A percentile compares a stretch with the other conserved stretches of the same genome.
Evolutionary conservation across 2,888 invertebrate genomes (phyloP).

Genomic region (Sesia bembeciformis): DNA sequence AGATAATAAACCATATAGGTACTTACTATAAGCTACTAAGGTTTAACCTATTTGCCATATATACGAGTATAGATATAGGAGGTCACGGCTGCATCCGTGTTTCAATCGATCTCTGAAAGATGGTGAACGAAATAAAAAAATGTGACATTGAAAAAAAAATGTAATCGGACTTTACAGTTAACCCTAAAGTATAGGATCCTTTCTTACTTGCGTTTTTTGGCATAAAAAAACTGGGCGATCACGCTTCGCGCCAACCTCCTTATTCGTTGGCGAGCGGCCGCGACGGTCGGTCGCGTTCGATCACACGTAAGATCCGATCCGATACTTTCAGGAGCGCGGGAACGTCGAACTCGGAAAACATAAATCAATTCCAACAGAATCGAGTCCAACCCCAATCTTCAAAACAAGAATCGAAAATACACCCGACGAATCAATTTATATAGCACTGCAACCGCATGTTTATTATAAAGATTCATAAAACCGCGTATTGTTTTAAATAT

Average conservation of each 20-base stretch:
- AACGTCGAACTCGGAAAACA: slow-evolving; percentile 30
- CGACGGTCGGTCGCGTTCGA: slow-evolving; percentile 53
- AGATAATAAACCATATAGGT: too few species aligned
- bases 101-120: too few species aligned
- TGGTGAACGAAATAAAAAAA: too few species aligned
- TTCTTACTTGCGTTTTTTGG: slow-evolving; percentile 57
- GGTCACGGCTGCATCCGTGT: too few species aligned
- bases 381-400: slow-evolving; percentile 9
- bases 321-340: slow-evolving; percentile 54
- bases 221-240: slow-evolving; percentile 48
- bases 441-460: slow-evolving; percentile 47
- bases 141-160: slow-evolving; percentile 7
- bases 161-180: slow-evolving; percentile 46
- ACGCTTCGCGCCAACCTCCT: slow-evolving; percentile 33
- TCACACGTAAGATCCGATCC: slow-evolving; percentile 14
- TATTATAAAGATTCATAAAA: slow-evolving; percentile 60
- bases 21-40: too few species aligned
- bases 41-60: too few species aligned
- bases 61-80: too few species aligned
- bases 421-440: slow-evolving; percentile 18
- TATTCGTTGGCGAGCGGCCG: slow-evolving; percentile 65
- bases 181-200: slow-evolving; percentile 58
- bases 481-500: slow-evolving; percentile 60
- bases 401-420: slow-evolving; percentile 12
- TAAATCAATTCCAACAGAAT: neutral